These are phyloP conservation scores for Sussaba pulchella DNA, from an alignment of 2,888 invertebrate genomes.

Conservation along the genomic window DNA sequence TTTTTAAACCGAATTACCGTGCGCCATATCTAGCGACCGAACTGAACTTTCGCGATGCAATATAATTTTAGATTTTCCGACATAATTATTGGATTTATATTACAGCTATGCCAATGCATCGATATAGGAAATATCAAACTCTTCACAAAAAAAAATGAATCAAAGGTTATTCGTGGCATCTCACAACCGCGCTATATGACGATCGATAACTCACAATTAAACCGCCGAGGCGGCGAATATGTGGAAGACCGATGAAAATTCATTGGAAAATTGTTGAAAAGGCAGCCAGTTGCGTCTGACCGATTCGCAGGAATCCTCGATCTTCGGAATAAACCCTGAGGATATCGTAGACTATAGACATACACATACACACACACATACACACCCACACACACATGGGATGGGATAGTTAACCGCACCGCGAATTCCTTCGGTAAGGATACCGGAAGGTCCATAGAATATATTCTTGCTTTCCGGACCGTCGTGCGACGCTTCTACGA, in stretches of 20 bases:
- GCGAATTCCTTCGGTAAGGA: not conserved
- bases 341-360: not conserved
- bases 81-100: no score
- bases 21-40: no score
- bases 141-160: not conserved
- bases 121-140: no score
- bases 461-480: not conserved
- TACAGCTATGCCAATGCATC: no score
- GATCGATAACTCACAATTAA: not conserved
- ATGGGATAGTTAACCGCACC: not conserved
- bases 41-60: no score
- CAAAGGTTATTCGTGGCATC: not conserved
- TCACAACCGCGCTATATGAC: not conserved
- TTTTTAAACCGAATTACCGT: no score
- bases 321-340: constrained; percentile 37
- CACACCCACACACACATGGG: no score
- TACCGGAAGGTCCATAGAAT: constrained; percentile 9
- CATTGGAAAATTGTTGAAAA: constrained; percentile 33
- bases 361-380: no score
- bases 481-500: not conserved
- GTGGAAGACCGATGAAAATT: constrained; percentile 38
- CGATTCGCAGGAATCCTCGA: constrained; percentile 18
- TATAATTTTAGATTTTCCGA: no score
- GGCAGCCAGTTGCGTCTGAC: constrained; percentile 11
- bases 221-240: no score